Percentiles rank a stretch among this genome's conserved stretches.
These are phyloP conservation scores for Macrotis lagotis DNA, from an alignment of 2,113 vertebrate species.

Conservation along the genomic window DNA sequence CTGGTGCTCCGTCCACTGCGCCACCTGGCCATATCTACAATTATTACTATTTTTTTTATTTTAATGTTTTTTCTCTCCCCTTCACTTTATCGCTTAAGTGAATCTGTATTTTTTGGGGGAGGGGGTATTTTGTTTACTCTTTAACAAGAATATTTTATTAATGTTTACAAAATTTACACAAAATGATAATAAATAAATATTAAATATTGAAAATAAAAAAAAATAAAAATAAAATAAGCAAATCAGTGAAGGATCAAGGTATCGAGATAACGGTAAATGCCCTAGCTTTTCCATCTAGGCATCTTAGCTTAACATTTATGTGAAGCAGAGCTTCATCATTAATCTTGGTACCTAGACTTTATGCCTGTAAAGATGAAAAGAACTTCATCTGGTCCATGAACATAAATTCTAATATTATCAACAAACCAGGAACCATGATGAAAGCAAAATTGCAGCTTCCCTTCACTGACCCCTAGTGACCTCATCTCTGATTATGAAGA, in stretches of 20 bases:
- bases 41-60: too few species aligned
- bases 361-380: slow-evolving; percentile 41
- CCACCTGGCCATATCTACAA: too few species aligned
- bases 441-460: neutral
- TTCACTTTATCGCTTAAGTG: too few species aligned
- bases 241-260: neutral
- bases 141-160: too few species aligned
- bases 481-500: slow-evolving; percentile 32
- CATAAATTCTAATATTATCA: slow-evolving; percentile 55
- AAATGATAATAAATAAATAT: too few species aligned
- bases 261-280: neutral
- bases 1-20: too few species aligned
- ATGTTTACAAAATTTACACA: too few species aligned
- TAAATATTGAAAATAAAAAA: too few species aligned
- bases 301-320: neutral
- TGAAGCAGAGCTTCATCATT: neutral
- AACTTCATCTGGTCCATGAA: slow-evolving; percentile 11
- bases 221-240: too few species aligned
- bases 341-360: slow-evolving; percentile 43
- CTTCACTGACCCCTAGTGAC: neutral
- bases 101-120: too few species aligned
- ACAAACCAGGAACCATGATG: slow-evolving; percentile 10
- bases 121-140: too few species aligned
- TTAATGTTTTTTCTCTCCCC: too few species aligned
- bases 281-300: neutral